Conservation (phyloP, 2,888 invertebrate species). For the Amphipyra berbera region DNA sequence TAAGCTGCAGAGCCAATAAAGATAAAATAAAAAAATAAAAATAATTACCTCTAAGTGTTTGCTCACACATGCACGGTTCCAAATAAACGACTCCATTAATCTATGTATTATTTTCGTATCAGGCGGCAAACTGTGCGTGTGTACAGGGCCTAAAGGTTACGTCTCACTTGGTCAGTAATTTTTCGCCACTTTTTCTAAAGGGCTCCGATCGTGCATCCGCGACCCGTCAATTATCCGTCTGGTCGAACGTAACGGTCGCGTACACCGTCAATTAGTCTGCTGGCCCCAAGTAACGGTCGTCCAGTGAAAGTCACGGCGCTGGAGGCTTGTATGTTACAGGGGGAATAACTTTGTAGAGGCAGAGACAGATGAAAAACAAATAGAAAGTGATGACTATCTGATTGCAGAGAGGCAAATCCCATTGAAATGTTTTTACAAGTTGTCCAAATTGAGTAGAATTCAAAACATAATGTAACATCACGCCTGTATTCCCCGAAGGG, state of each 20-base stretch:
- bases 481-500: too few relatives aligned
- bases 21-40: too few relatives aligned
- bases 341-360: slow-evolving; percentile 18
- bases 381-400: slow-evolving; percentile 24
- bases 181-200: slow-evolving; percentile 35
- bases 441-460: too few relatives aligned
- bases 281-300: slow-evolving; percentile 26
- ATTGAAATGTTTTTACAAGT: too few relatives aligned
- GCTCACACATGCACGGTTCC: too few relatives aligned
- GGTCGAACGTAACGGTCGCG: slow-evolving; percentile 31
- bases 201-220: slow-evolving; percentile 7
- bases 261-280: slow-evolving; percentile 27
- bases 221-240: slow-evolving; percentile 31
- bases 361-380: slow-evolving; percentile 10
- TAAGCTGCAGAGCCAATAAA: too few relatives aligned
- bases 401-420: slow-evolving; percentile 3
- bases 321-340: slow-evolving; percentile 5
- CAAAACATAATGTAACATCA: too few relatives aligned
- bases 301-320: slow-evolving; percentile 35
- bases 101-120: too few relatives aligned
- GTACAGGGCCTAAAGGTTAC: slow-evolving; percentile 12
- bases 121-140: too few relatives aligned
- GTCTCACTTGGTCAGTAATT: slow-evolving; percentile 12
- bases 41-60: too few relatives aligned
- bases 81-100: too few relatives aligned